Evolutionary conservation across 2,797 vertebrate species (phyloP).

Genomic region (Poecile montanus): DNA sequence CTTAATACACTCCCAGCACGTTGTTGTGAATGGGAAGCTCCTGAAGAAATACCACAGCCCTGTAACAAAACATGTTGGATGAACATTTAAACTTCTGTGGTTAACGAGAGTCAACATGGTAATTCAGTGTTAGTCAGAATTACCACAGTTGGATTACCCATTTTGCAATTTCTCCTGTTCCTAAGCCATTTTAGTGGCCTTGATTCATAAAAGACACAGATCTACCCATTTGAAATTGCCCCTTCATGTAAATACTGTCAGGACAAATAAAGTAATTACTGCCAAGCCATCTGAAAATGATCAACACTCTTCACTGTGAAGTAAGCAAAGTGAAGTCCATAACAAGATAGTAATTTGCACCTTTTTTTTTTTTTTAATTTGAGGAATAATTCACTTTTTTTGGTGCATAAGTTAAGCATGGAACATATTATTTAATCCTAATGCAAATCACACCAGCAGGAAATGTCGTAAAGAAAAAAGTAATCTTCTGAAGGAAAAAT

Average conservation of each 20-base stretch:
- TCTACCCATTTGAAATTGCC: slow-evolving; percentile 32
- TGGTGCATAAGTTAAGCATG: slow-evolving; percentile 56
- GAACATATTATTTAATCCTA: slow-evolving; percentile 82
- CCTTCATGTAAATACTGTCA: slow-evolving; percentile 55
- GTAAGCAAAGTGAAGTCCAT: slow-evolving; percentile 14
- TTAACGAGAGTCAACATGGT: neutral
- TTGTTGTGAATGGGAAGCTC: neutral
- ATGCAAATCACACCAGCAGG: slow-evolving; percentile 80
- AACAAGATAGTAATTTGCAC: slow-evolving; percentile 62
- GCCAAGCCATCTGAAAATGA: slow-evolving; percentile 52
- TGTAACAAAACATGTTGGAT: neutral
- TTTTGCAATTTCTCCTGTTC: slow-evolving; percentile 39
- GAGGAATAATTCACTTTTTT: slow-evolving; percentile 60
- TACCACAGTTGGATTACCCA: neutral
- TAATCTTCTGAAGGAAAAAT: slow-evolving; percentile 87
- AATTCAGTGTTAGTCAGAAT: slow-evolving; percentile 49
- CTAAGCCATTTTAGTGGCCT: slow-evolving; percentile 7
- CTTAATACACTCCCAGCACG: neutral
- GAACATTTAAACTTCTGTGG: neutral
- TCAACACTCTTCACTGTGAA: neutral
- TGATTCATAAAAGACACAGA: slow-evolving; percentile 19
- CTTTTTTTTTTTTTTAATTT: slow-evolving; percentile 24
- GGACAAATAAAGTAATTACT: slow-evolving; percentile 50
- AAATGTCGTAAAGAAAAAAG: slow-evolving; percentile 84
- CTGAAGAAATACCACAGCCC: neutral